Evolutionary conservation across 2,797 vertebrate genomes (phyloP), one percentile per base, ranked within the genome.

Genomic region (Tokudaia tokunoshimensis): DNA sequence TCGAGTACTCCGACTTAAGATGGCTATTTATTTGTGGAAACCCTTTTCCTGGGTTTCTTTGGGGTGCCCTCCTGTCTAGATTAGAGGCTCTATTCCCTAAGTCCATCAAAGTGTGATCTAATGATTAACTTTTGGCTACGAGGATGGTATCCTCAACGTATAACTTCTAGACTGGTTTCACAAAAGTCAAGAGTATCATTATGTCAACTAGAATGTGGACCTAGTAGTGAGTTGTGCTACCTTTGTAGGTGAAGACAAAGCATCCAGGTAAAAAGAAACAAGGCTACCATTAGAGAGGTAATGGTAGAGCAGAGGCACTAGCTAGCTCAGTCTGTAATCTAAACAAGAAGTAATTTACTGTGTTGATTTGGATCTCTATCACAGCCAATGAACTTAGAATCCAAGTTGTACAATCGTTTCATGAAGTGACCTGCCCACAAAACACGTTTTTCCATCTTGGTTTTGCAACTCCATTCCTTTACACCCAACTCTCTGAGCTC

Each of bases 381-480:
- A 83, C 24, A 83, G 67, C 47, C 41, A 41, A 50, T 57, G 50
- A 61, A 72, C 41, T 19, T 52, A 44, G 47, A 79, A 4, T 20
- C 8, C 52, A 61, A 67, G 31, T 89, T 63, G 10, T 20, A 52
- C 11, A 84, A 76, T 89, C 37, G 12, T 15, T 94, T 89, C 80
- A 61, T 61, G 92, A 52, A 90, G 91, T 44, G 52, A 72, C 76
- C 63, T 92, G 81, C 67, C 55, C 61, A 75, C 34, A 19, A 47
- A 63, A 96, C 87, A 59, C 0, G 1, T 81, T 91, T 97, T 90
- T 61, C 67, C 63, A 83, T 89, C 4, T 50, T 61, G 83, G 41
- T 84, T 90, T 90, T 88, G 76, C 15, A 96, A 37, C 44, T 85
- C 52, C 22, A 89, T 95, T 79, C 52, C 31, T 50, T 61, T 57